phyloP scores from a whole-genome alignment of 2,888 invertebrate genomes.

The Drosophila mulleri region DNA sequence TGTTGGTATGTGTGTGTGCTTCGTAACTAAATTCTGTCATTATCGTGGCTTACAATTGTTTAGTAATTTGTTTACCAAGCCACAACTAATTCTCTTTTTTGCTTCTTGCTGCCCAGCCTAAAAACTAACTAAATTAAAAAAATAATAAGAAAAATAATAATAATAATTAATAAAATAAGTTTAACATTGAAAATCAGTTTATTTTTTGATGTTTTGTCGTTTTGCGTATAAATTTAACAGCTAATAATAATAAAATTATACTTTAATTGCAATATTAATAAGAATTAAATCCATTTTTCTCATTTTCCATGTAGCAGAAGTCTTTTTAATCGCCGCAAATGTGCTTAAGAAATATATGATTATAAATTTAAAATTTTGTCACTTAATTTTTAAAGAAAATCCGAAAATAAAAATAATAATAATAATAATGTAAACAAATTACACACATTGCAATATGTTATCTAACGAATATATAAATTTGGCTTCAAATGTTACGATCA shows the following conservation, averaged over 20 bases:
- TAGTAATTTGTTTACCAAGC: slow-evolving; percentile 46
- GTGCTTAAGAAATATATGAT: slow-evolving; percentile 72
- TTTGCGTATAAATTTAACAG: slow-evolving; percentile 79
- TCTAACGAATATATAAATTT: slow-evolving; percentile 58
- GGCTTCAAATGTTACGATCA: slow-evolving; percentile 60
- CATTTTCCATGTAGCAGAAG: slow-evolving; percentile 63
- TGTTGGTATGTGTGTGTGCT: slow-evolving; percentile 10
- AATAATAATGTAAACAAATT: not conserved
- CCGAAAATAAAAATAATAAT: slow-evolving; percentile 16
- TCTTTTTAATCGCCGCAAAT: slow-evolving; percentile 81
- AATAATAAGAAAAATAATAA: not conserved
- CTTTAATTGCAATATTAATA: slow-evolving; percentile 68
- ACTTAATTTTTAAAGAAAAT: slow-evolving; percentile 47
- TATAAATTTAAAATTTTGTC: slow-evolving; percentile 66
- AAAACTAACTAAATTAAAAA: slow-evolving; percentile 59
- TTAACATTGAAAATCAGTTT: slow-evolving; percentile 80
- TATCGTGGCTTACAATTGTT: slow-evolving; percentile 50
- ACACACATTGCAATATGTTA: slow-evolving; percentile 31
- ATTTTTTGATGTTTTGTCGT: slow-evolving; percentile 55
- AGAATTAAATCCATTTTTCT: slow-evolving; percentile 63
- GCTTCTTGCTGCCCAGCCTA: slow-evolving; percentile 69
- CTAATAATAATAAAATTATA: slow-evolving; percentile 76
- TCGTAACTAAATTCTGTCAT: slow-evolving; percentile 33
- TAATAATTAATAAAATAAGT: slow-evolving; percentile 62
- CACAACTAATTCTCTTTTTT: slow-evolving; percentile 47